A percentile compares a stretch with the other conserved stretches of the same genome.
Conservation (phyloP, 2,797 vertebrate species). For the Chelon labrosus region DNA sequence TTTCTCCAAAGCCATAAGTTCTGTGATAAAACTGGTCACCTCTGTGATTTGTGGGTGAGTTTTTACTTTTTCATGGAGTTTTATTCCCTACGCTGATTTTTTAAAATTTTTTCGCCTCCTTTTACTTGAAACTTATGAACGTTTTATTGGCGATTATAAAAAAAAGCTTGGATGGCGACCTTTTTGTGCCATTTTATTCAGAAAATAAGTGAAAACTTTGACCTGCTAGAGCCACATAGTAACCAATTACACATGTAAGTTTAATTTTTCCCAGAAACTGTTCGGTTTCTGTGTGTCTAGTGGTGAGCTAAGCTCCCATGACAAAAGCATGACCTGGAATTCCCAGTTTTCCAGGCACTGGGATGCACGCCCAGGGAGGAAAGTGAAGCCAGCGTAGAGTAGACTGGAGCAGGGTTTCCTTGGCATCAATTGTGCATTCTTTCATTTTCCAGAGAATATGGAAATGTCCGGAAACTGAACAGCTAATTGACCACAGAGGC, state of each 20-base stretch:
- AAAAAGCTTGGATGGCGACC: background rate
- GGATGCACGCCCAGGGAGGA: constrained; percentile 63
- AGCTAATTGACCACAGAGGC: constrained; percentile 75
- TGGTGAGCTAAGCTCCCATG: constrained; percentile 69
- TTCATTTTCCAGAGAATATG: constrained; percentile 74
- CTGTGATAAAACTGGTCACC: too few relatives aligned
- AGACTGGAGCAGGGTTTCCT: constrained; percentile 75
- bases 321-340: constrained; percentile 67
- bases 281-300: constrained; percentile 36
- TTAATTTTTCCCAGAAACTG: constrained; percentile 51
- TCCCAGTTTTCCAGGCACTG: constrained; percentile 76
- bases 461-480: constrained; percentile 75
- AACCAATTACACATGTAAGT: constrained; percentile 27
- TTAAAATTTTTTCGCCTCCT: too few relatives aligned
- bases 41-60: too few relatives aligned
- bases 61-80: too few relatives aligned
- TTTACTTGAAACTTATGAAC: too few relatives aligned
- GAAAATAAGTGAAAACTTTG: background rate
- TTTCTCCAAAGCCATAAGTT: too few relatives aligned
- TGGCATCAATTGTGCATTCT: constrained; percentile 67
- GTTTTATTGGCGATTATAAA: too few relatives aligned
- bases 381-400: constrained; percentile 50
- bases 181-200: background rate
- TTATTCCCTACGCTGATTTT: too few relatives aligned
- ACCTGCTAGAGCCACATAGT: background rate